Base-by-base conservation (phyloP, 2,888 invertebrate species). In the Folsomia candida region DNA sequence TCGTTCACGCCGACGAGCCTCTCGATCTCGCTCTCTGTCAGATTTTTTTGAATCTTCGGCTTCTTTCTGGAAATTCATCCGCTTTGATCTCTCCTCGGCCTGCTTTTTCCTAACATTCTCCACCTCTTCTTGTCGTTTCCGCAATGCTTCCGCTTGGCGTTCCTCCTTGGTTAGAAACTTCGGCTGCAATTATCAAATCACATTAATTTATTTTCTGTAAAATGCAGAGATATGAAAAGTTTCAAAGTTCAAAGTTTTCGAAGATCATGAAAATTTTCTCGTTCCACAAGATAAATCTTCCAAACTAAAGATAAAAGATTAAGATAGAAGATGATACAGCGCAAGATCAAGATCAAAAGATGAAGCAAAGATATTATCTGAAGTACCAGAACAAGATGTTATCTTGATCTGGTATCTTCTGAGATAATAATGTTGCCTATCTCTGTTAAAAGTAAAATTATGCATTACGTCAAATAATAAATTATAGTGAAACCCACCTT, bases 151-250 rank as follows among this genome's bases (percentile, higher is more conserved):
- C 0, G 90, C 91, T 0, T 91, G 93, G 80, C 99, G 87, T 83
- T 99, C 94, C 83, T 97, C 97, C 86, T 97, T 98, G 0, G 95
- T 93, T 51, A 99, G 85, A 83, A 99, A 99, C 29, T 96, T 94
- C 0, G 99, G 99, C 86, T 88, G 78, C 66, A 84, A 82, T 74
- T 63, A 62, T 37, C 70, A 76, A 62, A 67, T 25, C 54, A 73
- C 22, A 28, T 51, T 27, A 26, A 57, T 51, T 11, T 25, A 37
- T 29, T 27, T 20, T 20, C n/a, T 60, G 22, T 60, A 60, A 60
- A 4, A n/a, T n/a, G n/a, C n/a, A n/a, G n/a, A n/a, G n/a, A n/a
- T n/a, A n/a, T n/a, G n/a, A n/a, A n/a, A n/a, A n/a, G n/a, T n/a
- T n/a, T n/a, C n/a, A n/a, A n/a, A n/a, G n/a, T n/a, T n/a, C n/a